Evolutionary conservation across 2,113 vertebrate species (phyloP).

Genomic region (Phalacrocorax aristotelis): DNA sequence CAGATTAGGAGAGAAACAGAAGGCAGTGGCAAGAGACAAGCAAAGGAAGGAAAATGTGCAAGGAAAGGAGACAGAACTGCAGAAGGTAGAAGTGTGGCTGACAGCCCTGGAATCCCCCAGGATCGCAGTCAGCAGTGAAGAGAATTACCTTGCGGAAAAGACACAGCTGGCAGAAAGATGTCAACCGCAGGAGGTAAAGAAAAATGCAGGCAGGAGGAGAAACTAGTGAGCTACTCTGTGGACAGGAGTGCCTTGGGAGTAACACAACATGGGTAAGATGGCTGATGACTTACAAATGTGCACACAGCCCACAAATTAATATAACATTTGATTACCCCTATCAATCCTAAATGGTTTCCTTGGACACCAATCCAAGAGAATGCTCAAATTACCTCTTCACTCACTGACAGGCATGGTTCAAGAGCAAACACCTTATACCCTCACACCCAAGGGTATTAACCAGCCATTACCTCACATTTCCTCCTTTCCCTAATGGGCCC

Average conservation of each 20-base stretch:
- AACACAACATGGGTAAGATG: background rate
- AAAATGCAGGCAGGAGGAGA: conserved; percentile 44
- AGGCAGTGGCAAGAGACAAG: background rate
- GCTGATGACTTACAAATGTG: background rate
- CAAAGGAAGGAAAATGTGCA: background rate
- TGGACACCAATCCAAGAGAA: background rate
- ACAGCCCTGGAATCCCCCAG: conserved; percentile 50
- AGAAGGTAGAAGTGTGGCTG: conserved; percentile 45
- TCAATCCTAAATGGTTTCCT: conserved; percentile 27
- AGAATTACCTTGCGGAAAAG: conserved; percentile 42
- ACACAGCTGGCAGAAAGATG: conserved; percentile 60
- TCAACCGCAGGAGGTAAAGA: conserved; percentile 40
- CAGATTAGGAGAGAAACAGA: background rate
- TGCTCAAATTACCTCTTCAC: conserved; percentile 2
- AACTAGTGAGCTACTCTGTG: background rate
- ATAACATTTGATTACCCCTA: conserved; percentile 21
- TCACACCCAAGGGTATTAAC: conserved; percentile 24
- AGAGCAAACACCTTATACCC: conserved; percentile 19
- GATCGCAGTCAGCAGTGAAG: conserved; percentile 57
- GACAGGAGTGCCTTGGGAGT: conserved; percentile 28
- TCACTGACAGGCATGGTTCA: background rate
- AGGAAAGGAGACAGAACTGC: conserved; percentile 4
- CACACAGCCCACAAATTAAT: background rate
- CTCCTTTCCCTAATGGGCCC: conserved; percentile 30
- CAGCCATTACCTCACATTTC: conserved; percentile 56